A percentile compares a stretch with the other conserved stretches of the same genome.
Evolutionary conservation across 2,888 invertebrate genomes (phyloP).

Genomic region (Trachelus tabidus): DNA sequence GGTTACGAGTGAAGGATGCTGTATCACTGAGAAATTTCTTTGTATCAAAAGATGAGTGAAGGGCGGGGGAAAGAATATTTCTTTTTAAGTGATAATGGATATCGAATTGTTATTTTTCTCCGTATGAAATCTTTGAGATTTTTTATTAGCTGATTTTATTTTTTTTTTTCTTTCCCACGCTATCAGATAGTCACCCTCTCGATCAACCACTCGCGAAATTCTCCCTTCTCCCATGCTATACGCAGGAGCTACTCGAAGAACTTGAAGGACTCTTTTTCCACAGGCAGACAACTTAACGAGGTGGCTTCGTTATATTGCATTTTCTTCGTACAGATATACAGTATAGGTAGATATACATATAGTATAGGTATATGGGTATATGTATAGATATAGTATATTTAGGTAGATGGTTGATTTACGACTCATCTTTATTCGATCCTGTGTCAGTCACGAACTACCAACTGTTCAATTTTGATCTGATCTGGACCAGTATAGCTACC

Average conservation of each 20-base stretch:
- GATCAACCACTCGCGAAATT: slow-evolving; percentile 20
- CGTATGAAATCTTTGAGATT: not conserved
- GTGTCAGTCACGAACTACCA: not conserved
- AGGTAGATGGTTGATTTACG: not conserved
- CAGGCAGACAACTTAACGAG: slow-evolving; percentile 48
- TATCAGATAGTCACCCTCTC: slow-evolving; percentile 20
- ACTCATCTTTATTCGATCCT: not conserved
- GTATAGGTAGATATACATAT: not conserved
- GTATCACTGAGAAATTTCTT: not conserved
- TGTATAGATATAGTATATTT: not conserved
- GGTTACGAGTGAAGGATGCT: not conserved
- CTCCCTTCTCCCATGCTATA: slow-evolving; percentile 12
- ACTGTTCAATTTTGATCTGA: not conserved
- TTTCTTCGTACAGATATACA: not conserved
- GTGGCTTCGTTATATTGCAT: slow-evolving; percentile 32
- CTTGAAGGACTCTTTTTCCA: slow-evolving; percentile 43
- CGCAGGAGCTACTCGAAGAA: slow-evolving; percentile 44
- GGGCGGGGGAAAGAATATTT: not conserved
- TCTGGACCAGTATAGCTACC: not conserved
- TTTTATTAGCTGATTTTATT: not conserved
- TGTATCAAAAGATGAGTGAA: not conserved
- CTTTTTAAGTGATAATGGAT: not conserved
- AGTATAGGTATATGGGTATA: not conserved
- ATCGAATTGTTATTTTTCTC: not conserved
- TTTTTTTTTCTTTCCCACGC: not conserved